phyloP scores from a whole-genome alignment of 2,888 invertebrate species.

The Diadromus collaris region DNA sequence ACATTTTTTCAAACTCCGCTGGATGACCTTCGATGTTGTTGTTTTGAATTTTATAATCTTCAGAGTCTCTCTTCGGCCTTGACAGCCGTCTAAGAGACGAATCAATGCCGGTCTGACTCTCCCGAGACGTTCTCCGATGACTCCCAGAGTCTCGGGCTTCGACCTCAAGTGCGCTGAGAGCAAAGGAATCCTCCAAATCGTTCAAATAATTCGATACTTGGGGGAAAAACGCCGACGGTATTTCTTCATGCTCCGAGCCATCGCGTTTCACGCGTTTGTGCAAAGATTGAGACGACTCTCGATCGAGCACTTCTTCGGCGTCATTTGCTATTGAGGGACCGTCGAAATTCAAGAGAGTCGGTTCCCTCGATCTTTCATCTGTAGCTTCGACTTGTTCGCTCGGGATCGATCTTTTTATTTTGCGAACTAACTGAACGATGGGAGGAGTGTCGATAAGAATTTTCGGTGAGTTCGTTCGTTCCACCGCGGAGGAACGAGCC shows the following conservation, averaged over 20 bases:
- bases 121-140: background rate
- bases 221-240: background rate
- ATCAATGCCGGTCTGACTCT: background rate
- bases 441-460: constrained; percentile 20
- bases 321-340: constrained; percentile 52
- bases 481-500: too few relatives aligned
- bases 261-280: constrained; percentile 62
- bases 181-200: constrained; percentile 55
- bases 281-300: background rate
- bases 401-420: constrained; percentile 34
- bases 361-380: background rate
- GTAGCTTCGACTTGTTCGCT: background rate
- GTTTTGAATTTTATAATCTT: background rate
- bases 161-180: constrained; percentile 44
- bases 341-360: constrained; percentile 49
- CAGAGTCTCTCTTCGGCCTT: constrained; percentile 26
- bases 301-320: constrained; percentile 37
- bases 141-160: constrained; percentile 16
- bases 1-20: background rate
- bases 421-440: constrained; percentile 31
- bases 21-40: background rate
- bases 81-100: background rate
- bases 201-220: constrained; percentile 48
- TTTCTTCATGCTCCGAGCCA: constrained; percentile 39
- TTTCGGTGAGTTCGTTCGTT: background rate